These are phyloP conservation scores for Hippocampus kuda DNA, from an alignment of 2,797 vertebrate genomes.

Conservation along the genomic window DNA sequence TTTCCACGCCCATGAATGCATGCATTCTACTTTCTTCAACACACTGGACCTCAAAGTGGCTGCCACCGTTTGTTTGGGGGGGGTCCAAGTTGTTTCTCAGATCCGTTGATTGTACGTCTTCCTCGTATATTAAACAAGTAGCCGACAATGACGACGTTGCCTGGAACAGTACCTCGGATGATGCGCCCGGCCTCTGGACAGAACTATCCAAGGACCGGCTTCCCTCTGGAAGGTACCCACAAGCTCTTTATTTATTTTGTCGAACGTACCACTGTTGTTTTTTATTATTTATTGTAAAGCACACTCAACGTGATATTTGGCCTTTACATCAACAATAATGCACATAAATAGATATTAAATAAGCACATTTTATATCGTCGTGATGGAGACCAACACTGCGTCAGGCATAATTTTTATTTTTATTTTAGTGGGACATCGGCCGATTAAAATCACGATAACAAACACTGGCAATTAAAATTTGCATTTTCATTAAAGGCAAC, in stretches of 20 bases:
- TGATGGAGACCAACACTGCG: background rate
- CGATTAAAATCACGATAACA: too few relatives aligned
- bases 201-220: constrained; percentile 80
- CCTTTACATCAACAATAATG: too few relatives aligned
- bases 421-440: background rate
- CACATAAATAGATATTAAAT: too few relatives aligned
- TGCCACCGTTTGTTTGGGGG: background rate
- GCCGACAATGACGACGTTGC: constrained; percentile 63
- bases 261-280: too few relatives aligned
- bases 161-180: constrained; percentile 77
- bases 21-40: constrained; percentile 12
- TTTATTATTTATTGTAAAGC: too few relatives aligned
- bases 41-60: constrained; percentile 13
- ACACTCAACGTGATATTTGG: too few relatives aligned
- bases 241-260: background rate
- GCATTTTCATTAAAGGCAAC: background rate
- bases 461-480: background rate
- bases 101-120: background rate
- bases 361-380: background rate
- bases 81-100: constrained; percentile 16
- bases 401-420: background rate
- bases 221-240: constrained; percentile 80
- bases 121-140: constrained; percentile 7
- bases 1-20: constrained; percentile 5
- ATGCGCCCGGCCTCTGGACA: constrained; percentile 83